A percentile compares a stretch with the other conserved stretches of the same genome.
These are phyloP conservation scores for Diaphora mendica DNA, from an alignment of 2,888 invertebrate genomes.

Conservation along the genomic window DNA sequence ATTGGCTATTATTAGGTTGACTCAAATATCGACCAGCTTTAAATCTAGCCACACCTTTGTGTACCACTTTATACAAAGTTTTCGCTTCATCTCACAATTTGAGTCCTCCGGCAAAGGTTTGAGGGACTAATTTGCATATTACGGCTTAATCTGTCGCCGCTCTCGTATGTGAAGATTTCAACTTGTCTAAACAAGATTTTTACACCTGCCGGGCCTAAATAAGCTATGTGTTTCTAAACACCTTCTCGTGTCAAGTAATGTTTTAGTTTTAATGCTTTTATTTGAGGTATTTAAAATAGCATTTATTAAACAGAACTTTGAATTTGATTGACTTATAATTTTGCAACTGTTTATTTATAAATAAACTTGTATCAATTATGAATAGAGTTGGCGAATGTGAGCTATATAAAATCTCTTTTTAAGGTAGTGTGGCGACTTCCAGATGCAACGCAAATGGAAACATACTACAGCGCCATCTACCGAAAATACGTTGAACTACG, in stretches of 20 bases:
- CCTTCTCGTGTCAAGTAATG: not conserved
- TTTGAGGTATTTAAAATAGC: not conserved
- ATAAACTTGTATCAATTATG: no score
- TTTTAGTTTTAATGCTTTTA: not conserved
- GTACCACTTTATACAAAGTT: not conserved
- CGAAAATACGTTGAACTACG: no score
- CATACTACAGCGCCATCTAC: no score
- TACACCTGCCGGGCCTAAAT: conserved; percentile 31
- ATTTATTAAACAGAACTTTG: not conserved
- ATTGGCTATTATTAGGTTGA: not conserved
- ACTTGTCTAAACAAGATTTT: conserved; percentile 65
- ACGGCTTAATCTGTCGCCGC: conserved; percentile 67
- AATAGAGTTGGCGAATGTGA: no score
- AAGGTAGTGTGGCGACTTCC: no score
- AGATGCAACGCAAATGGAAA: no score
- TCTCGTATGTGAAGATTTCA: conserved; percentile 58
- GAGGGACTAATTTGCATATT: conserved; percentile 77
- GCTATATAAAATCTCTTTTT: no score
- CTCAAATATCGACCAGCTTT: not conserved
- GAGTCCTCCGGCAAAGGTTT: conserved; percentile 52
- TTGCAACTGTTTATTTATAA: not conserved
- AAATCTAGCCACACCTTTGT: not conserved
- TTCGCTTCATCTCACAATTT: conserved; percentile 45
- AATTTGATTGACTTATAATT: not conserved
- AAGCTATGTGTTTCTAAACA: not conserved